These are phyloP conservation scores for Tipula vernalis DNA, from an alignment of 2,888 invertebrate genomes.

Conservation along the genomic window DNA sequence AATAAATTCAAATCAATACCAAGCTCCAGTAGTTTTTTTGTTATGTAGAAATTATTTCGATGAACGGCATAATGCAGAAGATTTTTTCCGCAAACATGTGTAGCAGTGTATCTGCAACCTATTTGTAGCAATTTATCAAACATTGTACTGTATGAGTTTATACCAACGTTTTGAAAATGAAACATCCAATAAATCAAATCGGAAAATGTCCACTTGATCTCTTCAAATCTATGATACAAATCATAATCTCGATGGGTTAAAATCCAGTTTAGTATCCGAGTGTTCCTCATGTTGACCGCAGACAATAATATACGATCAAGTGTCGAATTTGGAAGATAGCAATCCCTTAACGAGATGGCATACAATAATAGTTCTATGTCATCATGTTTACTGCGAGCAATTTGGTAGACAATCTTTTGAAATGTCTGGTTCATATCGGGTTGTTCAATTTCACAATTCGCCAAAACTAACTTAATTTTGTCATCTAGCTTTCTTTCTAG, in stretches of 20 bases:
- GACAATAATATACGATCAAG: no score
- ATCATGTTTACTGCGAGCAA: neutral
- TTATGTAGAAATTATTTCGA: neutral
- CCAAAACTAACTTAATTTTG: no score
- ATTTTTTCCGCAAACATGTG: neutral
- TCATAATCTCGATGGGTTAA: neutral
- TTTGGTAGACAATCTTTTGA: neutral
- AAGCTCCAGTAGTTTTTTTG: neutral
- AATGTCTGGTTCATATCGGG: neutral
- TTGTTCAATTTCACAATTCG: neutral
- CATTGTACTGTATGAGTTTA: neutral
- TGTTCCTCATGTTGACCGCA: no score
- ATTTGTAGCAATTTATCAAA: neutral
- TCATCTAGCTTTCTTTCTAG: neutral
- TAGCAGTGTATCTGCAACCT: neutral
- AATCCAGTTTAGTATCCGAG: neutral
- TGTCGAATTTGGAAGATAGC: neutral
- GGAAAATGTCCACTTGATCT: no score
- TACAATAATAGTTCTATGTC: neutral
- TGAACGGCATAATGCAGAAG: neutral
- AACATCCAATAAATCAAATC: no score
- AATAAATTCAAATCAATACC: neutral
- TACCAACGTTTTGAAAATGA: no score
- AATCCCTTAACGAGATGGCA: neutral
- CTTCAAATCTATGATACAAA: neutral